Evolutionary conservation across 2,888 invertebrate species (phyloP).

Genomic region (Sesia bembeciformis): DNA sequence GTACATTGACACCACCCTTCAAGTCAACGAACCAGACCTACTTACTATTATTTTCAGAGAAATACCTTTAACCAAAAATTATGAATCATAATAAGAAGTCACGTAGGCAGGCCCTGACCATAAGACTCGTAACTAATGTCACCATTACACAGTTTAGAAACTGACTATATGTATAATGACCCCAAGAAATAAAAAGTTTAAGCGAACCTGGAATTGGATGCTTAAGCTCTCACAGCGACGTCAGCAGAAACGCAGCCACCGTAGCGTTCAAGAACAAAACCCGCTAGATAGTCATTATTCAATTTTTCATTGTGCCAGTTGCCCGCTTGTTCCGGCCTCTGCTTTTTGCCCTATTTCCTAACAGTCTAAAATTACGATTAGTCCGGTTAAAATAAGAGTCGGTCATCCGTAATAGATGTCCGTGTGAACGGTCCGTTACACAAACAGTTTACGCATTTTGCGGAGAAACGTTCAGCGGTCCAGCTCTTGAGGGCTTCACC

Average conservation of each 20-base stretch:
- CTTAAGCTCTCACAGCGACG: conserved; percentile 1
- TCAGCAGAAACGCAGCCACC: conserved; percentile 41
- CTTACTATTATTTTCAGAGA: no score
- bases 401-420: conserved; percentile 65
- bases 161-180: no score
- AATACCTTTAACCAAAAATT: no score
- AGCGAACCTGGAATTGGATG: no score
- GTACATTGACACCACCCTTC: no score
- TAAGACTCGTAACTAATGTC: no score
- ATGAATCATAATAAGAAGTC: no score
- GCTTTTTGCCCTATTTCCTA: conserved; percentile 65
- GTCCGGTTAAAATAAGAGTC: conserved; percentile 59
- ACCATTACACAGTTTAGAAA: no score
- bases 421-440: conserved; percentile 67
- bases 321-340: conserved; percentile 69
- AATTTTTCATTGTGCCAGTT: conserved; percentile 71
- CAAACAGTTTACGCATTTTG: conserved; percentile 48
- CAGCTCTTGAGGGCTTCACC: not conserved
- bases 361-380: conserved; percentile 68
- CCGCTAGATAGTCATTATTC: conserved; percentile 71
- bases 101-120: no score
- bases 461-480: conserved; percentile 14
- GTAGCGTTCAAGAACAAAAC: conserved; percentile 59
- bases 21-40: no score
- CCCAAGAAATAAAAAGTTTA: no score